Percentiles rank a stretch among this genome's conserved stretches.
Conservation (phyloP, 2,113 vertebrate species). For the Corvus moneduloides region DNA sequence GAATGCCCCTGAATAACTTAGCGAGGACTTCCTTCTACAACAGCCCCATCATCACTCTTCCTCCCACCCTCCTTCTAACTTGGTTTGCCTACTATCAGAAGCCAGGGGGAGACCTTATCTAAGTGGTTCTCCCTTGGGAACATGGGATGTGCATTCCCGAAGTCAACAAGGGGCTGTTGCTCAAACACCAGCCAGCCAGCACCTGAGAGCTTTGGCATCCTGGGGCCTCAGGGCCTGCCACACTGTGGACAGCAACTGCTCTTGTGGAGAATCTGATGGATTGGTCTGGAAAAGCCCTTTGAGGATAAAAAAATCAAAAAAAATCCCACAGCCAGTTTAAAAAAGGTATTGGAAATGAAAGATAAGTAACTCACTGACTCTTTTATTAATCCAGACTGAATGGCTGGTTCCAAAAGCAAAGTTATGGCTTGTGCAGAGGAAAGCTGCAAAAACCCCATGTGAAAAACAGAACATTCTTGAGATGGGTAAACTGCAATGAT, state of each 20-base stretch:
- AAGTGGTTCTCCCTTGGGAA: neutral
- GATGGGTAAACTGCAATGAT: neutral
- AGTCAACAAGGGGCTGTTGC: neutral
- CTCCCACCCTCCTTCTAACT: neutral
- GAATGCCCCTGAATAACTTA: neutral
- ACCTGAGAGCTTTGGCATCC: neutral
- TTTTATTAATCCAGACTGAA: neutral
- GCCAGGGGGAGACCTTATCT: neutral
- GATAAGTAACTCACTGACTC: neutral
- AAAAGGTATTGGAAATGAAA: neutral
- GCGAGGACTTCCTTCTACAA: neutral
- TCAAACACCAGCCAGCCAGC: neutral
- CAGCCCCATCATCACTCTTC: neutral
- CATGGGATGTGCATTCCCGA: neutral
- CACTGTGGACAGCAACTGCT: neutral
- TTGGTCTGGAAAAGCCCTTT: neutral
- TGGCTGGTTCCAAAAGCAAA: neutral
- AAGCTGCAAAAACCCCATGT: neutral
- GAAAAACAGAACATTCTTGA: neutral
- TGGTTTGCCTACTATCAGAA: neutral
- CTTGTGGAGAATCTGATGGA: neutral
- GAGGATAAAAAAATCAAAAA: neutral
- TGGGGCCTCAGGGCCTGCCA: neutral
- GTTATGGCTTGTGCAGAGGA: neutral
- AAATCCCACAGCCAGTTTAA: neutral